Conservation (phyloP, 2,888 invertebrate genomes). For the Diplolepis rosae region DNA sequence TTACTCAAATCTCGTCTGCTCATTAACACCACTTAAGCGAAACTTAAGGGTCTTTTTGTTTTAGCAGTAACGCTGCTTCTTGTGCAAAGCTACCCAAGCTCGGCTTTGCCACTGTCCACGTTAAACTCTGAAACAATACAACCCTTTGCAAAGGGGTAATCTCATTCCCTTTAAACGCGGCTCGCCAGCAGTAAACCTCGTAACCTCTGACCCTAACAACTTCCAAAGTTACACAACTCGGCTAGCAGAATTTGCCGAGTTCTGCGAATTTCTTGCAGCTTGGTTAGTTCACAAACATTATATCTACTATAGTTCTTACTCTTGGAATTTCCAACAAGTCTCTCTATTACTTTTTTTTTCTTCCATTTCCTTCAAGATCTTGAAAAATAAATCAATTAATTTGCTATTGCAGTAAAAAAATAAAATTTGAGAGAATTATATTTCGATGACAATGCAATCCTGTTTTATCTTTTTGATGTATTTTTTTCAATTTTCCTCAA, state of each 20-base stretch:
- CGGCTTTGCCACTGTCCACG: constrained; percentile 27
- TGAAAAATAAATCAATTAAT: neutral
- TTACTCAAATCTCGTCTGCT: constrained; percentile 40
- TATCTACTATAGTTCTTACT: constrained; percentile 33
- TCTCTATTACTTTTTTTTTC: constrained; percentile 4
- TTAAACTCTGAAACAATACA: constrained; percentile 30
- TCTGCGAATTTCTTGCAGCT: constrained; percentile 19
- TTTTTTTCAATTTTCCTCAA: constrained; percentile 11
- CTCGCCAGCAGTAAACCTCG: constrained; percentile 43
- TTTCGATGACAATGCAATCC: constrained; percentile 15
- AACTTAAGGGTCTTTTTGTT: constrained; percentile 57
- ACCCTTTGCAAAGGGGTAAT: constrained; percentile 39
- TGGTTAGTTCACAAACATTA: constrained; percentile 30
- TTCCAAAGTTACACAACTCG: constrained; percentile 26
- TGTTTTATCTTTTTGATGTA: neutral
- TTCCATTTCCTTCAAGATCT: neutral
- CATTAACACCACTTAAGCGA: constrained; percentile 54
- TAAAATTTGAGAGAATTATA: neutral
- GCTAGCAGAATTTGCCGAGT: constrained; percentile 32
- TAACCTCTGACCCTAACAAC: constrained; percentile 32
- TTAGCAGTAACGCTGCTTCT: constrained; percentile 42
- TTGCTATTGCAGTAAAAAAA: neutral
- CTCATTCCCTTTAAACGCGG: constrained; percentile 41
- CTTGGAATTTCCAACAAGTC: constrained; percentile 29
- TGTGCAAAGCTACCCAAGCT: constrained; percentile 33